Percentiles rank a stretch among this genome's conserved stretches.
These are phyloP conservation scores for Melanocharis versteri DNA, from an alignment of 2,113 vertebrate genomes.

Conservation along the genomic window DNA sequence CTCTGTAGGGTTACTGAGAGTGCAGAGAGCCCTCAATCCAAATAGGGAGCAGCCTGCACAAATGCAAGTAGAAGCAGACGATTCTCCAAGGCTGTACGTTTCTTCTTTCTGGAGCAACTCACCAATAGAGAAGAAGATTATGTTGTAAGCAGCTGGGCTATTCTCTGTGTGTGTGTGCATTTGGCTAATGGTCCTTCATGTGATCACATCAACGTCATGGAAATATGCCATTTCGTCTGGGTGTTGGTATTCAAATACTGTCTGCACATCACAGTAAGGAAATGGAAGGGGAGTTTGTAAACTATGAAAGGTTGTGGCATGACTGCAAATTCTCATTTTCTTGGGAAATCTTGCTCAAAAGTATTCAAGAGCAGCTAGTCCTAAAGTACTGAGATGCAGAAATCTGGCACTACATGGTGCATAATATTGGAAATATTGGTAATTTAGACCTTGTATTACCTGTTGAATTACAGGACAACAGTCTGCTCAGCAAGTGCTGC, in stretches of 20 bases:
- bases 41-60: not conserved
- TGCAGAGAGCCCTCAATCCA: not conserved
- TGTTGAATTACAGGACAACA: not conserved
- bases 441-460: not conserved
- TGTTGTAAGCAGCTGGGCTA: slow-evolving; percentile 7
- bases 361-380: not conserved
- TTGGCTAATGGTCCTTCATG: not conserved
- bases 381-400: not conserved
- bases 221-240: not conserved
- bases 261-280: not conserved
- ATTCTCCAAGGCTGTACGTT: not conserved
- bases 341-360: not conserved
- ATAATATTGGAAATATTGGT: not conserved
- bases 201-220: not conserved
- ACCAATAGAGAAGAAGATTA: not conserved
- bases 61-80: not conserved
- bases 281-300: not conserved
- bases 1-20: not conserved
- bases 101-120: not conserved
- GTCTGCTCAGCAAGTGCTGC: not conserved
- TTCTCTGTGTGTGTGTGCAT: not conserved
- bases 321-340: not conserved
- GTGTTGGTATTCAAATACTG: not conserved
- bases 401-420: not conserved
- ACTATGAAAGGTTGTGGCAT: not conserved